These are phyloP conservation scores for Anarhynchus alexandrinus DNA, from an alignment of 2,113 vertebrate genomes.

Conservation along the genomic window DNA sequence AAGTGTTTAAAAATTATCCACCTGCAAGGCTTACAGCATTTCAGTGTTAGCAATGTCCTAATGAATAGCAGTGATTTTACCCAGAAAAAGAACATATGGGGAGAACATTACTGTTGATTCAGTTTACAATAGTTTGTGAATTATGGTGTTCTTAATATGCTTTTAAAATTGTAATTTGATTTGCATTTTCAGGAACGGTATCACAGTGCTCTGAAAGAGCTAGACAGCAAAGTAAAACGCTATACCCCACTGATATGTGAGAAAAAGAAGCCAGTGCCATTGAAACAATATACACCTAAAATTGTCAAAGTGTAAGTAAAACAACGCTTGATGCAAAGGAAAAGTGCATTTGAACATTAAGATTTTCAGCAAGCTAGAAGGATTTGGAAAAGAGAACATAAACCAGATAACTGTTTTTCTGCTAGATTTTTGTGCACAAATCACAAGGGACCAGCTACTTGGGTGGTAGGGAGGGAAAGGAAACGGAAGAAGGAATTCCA, in stretches of 20 bases:
- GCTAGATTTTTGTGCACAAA: background rate
- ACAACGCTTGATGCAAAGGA: background rate
- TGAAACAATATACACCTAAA: constrained; percentile 90
- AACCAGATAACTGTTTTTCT: background rate
- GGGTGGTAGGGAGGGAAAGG: background rate
- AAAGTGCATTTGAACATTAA: background rate
- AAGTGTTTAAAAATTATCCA: background rate
- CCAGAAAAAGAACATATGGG: background rate
- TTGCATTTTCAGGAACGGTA: constrained; percentile 75
- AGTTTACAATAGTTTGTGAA: background rate
- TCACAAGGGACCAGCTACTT: background rate
- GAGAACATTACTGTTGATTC: background rate
- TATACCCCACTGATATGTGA: constrained; percentile 80
- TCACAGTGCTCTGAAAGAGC: constrained; percentile 66
- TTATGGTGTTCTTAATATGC: background rate
- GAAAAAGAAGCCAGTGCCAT: constrained; percentile 88
- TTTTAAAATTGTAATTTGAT: background rate
- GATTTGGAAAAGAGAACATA: background rate
- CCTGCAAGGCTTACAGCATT: background rate
- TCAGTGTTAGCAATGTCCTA: background rate
- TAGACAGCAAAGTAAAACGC: constrained; percentile 53
- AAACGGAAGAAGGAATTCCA: background rate
- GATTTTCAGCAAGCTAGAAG: background rate
- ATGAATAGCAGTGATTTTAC: background rate
- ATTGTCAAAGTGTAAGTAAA: constrained; percentile 92